These are phyloP conservation scores for Mythimna impura DNA, from an alignment of 2,888 invertebrate genomes.

Conservation along the genomic window DNA sequence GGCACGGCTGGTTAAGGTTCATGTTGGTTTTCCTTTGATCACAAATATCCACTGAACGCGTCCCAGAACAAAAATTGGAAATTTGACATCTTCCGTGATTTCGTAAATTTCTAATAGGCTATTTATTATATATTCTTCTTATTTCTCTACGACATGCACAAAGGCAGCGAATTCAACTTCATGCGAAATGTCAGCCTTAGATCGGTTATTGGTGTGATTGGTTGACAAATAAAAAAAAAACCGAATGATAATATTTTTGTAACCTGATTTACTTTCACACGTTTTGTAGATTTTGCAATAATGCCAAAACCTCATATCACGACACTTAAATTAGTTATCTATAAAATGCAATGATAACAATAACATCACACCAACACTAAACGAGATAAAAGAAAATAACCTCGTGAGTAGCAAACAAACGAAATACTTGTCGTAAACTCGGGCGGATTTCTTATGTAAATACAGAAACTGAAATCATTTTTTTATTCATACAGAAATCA, in stretches of 20 bases:
- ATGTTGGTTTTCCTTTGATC: conserved; percentile 16
- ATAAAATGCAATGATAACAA: conserved; percentile 51
- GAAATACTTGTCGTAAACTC: conserved; percentile 36
- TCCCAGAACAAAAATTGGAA: conserved; percentile 7
- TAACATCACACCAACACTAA: conserved; percentile 38
- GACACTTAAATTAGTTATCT: conserved; percentile 52
- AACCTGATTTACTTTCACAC: conserved; percentile 46
- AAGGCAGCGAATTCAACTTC: not conserved
- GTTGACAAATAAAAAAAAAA: not conserved
- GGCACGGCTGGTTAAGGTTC: not conserved
- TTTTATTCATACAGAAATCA: conserved; percentile 58
- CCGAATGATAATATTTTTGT: not conserved
- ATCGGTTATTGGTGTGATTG: not conserved
- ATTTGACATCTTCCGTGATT: conserved; percentile 5
- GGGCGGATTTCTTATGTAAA: conserved; percentile 49
- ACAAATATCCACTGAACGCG: conserved; percentile 13
- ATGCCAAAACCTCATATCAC: conserved; percentile 43
- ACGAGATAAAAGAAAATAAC: conserved; percentile 46
- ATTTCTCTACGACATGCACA: conserved; percentile 1
- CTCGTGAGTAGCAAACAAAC: conserved; percentile 18
- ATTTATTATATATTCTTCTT: too few relatives aligned
- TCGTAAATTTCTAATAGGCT: not conserved
- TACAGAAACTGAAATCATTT: conserved; percentile 44
- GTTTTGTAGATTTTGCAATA: conserved; percentile 20
- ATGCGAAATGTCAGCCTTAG: not conserved